Percentiles rank a stretch among this genome's conserved stretches.
These are phyloP conservation scores for Phalera bucephala DNA, from an alignment of 2,888 invertebrate genomes.

Conservation along the genomic window DNA sequence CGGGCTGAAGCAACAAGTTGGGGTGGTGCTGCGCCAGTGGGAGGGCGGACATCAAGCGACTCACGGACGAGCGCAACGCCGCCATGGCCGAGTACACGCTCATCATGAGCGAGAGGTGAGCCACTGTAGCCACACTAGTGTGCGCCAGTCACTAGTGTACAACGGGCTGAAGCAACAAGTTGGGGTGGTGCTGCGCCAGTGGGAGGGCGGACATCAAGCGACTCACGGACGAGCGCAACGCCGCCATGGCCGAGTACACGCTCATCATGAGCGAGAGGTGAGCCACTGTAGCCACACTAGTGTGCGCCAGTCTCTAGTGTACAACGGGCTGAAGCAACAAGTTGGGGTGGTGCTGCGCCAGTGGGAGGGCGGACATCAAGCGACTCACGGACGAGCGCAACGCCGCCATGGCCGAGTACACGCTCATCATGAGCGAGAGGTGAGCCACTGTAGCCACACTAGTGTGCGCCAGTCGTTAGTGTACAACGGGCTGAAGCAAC, in stretches of 20 bases:
- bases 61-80: conserved; percentile 95
- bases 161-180: conserved; percentile 5
- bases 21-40: conserved; percentile 49
- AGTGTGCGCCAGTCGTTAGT: too few species aligned
- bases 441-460: too few species aligned
- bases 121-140: neutral
- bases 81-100: conserved; percentile 92
- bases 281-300: neutral
- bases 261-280: conserved; percentile 86
- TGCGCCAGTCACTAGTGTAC: too few species aligned
- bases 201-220: conserved; percentile 92
- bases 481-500: too few species aligned
- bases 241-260: conserved; percentile 93
- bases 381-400: too few species aligned
- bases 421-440: too few species aligned
- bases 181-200: conserved; percentile 12
- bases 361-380: too few species aligned
- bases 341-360: neutral
- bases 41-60: conserved; percentile 91
- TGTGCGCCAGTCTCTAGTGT: too few species aligned
- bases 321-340: conserved; percentile 4
- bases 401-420: too few species aligned
- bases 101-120: conserved; percentile 85
- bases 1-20: conserved; percentile 5
- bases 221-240: conserved; percentile 94